phyloP scores from a whole-genome alignment of 2,113 vertebrate species.

The Ondatra zibethicus region DNA sequence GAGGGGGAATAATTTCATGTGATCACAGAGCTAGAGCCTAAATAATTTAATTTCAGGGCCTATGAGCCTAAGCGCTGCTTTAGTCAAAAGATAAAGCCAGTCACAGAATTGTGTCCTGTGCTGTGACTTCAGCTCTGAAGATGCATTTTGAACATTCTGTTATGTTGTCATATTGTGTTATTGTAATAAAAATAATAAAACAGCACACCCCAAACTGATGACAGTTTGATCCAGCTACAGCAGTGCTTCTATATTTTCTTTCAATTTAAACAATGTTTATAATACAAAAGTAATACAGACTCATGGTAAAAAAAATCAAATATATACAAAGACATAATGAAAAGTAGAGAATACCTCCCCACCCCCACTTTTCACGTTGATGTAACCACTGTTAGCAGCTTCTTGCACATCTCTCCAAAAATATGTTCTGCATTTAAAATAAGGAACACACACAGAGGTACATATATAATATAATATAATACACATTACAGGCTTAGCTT shows the following conservation, averaged over 20 bases:
- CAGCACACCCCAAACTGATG: background rate
- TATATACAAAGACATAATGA: conserved; percentile 19
- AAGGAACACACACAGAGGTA: conserved; percentile 32
- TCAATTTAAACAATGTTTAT: conserved; percentile 62
- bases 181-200: conserved; percentile 70
- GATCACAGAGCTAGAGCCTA: background rate
- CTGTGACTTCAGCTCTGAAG: background rate
- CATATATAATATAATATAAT: conserved; percentile 36
- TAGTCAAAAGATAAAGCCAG: background rate
- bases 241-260: conserved; percentile 55
- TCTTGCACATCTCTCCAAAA: conserved; percentile 50
- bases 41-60: background rate
- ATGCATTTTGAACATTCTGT: background rate
- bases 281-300: conserved; percentile 60
- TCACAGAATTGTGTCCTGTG: background rate
- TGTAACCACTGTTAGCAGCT: conserved; percentile 44
- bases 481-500: conserved; percentile 19
- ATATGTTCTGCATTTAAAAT: conserved; percentile 63
- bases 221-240: conserved; percentile 25
- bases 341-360: conserved; percentile 34
- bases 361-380: background rate
- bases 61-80: background rate
- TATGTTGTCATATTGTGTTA: conserved; percentile 22
- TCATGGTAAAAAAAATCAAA: conserved; percentile 11
- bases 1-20: background rate